Evolutionary conservation across 2,113 vertebrate genomes (phyloP).

Genomic region (Antennarius striatus): DNA sequence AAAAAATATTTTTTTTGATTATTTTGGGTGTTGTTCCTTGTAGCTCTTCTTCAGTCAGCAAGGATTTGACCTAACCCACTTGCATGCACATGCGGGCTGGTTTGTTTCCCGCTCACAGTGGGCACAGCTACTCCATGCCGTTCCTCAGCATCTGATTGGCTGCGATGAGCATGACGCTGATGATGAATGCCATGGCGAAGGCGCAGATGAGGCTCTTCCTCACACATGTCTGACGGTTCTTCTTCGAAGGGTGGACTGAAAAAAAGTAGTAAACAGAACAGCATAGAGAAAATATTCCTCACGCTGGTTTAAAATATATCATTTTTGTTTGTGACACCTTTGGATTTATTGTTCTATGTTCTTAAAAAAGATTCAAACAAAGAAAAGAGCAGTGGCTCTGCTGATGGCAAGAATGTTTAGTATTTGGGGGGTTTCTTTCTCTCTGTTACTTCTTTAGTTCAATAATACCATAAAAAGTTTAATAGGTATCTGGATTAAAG

Average conservation of each 20-base stretch:
- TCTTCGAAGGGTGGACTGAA: constrained; percentile 96
- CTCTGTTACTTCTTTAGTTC: too few species aligned
- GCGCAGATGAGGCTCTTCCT: constrained; percentile 99
- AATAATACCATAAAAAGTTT: too few species aligned
- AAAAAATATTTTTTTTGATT: constrained; percentile 50
- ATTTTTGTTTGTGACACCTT: neutral
- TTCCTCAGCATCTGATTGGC: constrained; percentile 99
- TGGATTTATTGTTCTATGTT: neutral
- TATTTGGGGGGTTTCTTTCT: too few species aligned
- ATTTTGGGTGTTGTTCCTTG: constrained; percentile 32
- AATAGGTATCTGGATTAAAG: too few species aligned
- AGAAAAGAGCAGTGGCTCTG: too few species aligned
- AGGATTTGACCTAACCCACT: constrained; percentile 79
- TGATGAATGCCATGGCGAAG: constrained; percentile 99
- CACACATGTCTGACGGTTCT: constrained; percentile 98
- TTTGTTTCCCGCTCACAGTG: constrained; percentile 78
- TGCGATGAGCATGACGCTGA: constrained; percentile 98
- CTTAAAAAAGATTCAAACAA: too few species aligned
- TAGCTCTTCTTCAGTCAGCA: constrained; percentile 61
- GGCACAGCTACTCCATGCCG: constrained; percentile 92
- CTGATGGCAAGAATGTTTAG: too few species aligned
- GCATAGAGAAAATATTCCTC: neutral
- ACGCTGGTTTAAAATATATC: neutral
- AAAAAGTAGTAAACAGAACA: neutral
- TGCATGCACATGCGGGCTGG: constrained; percentile 89